Base-by-base conservation (phyloP, 2,888 invertebrate genomes). In the Frankliniella fusca region DNA sequence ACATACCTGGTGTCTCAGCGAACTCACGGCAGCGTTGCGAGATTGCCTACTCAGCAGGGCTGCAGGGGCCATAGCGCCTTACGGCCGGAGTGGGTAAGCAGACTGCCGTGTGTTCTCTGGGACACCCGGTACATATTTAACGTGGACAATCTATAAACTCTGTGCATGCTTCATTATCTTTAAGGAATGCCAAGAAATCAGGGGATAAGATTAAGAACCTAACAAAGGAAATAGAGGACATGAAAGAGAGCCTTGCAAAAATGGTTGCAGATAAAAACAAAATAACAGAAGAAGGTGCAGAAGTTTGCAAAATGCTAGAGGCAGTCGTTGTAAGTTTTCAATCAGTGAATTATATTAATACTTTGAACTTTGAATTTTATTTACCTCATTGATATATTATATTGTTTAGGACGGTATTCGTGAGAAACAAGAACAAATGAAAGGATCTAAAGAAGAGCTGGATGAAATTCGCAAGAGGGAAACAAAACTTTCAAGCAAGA, bases 141-240 rank as follows among this genome's bases (percentile, higher is more conserved):
- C 0, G 54, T 15, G 38, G 38, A 38, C 38, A 38, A 38, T 38
- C 38, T 5, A 38, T 38, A 38, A 38, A 61, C 15, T 7, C 18
- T 61, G 61, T 15, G 18, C 61, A 61, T 61, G 18, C 18, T 0
- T 61, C 18, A 12, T 50, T 38, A 70, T 7, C 79, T 83, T 85
- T 80, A 85, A 92, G 96, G 85, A 96, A 96, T 87, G 90, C 93
- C 0, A 92, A 92, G 84, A 96, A 96, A 86, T 91, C 93, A 0
- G 91, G 92, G 85, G 93, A 93, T 82, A 93, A 93, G 87, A 94
- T 96, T 50, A 89, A 90, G n/a, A 92, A 92, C 83, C 90, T 96
- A 87, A 93, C 94, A 82, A 89, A 90, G 9, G 96, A 96, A 85
- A 90, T 95, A 0, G 89, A 89, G 70, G 92, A 92, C 12, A 92